Evolutionary conservation across 2,888 invertebrate genomes (phyloP).

Genomic region (Abrostola triplasia): DNA sequence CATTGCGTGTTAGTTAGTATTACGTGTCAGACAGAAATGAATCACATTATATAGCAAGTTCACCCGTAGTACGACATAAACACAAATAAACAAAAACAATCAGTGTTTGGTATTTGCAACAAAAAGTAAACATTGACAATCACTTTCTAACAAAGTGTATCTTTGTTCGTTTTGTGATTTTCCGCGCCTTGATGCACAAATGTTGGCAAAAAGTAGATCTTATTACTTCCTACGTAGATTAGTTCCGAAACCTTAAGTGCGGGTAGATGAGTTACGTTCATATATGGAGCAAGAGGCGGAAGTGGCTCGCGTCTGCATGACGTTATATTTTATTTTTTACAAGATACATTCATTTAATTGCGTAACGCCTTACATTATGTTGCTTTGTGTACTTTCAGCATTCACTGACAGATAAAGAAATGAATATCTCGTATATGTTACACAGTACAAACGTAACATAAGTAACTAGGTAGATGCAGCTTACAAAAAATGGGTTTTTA

Average conservation of each 20-base stretch:
- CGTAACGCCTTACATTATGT: slow-evolving; percentile 27
- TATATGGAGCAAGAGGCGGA: slow-evolving; percentile 35
- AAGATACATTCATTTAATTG: slow-evolving; percentile 33
- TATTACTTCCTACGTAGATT: slow-evolving; percentile 32
- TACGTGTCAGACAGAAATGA: slow-evolving; percentile 9
- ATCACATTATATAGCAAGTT: slow-evolving; percentile 20
- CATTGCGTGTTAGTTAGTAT: slow-evolving; percentile 10
- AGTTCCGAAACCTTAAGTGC: slow-evolving; percentile 32
- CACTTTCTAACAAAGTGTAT: slow-evolving; percentile 56
- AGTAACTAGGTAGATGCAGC: too few species aligned
- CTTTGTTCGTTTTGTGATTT: slow-evolving; percentile 57
- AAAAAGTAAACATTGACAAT: slow-evolving; percentile 46
- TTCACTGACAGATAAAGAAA: too few species aligned
- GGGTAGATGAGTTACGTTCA: slow-evolving; percentile 18
- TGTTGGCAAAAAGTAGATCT: slow-evolving; percentile 21
- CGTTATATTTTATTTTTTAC: slow-evolving; percentile 35
- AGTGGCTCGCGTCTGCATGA: slow-evolving; percentile 34
- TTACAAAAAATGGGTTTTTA: too few species aligned
- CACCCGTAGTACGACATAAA: slow-evolving; percentile 23
- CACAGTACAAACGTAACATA: too few species aligned
- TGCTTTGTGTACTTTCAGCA: slow-evolving; percentile 33
- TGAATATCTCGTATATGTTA: too few species aligned
- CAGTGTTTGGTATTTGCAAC: slow-evolving; percentile 26
- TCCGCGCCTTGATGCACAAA: slow-evolving; percentile 35
- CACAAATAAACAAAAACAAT: slow-evolving; percentile 25